These are phyloP conservation scores for Lacanobia wlatinum DNA, from an alignment of 2,888 invertebrate species.

Conservation along the genomic window DNA sequence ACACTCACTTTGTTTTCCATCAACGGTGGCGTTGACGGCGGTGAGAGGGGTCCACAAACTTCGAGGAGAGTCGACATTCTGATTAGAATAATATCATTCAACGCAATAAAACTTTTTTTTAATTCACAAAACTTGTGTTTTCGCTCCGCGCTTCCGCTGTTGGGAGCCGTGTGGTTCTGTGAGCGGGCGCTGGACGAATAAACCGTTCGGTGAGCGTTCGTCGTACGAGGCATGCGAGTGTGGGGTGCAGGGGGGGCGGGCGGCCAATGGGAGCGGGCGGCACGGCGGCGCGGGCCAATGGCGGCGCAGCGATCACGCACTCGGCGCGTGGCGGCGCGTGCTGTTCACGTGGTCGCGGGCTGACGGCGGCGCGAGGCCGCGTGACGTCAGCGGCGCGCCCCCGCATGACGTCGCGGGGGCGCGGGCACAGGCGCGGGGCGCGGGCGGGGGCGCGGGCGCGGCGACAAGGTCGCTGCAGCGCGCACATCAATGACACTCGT, in stretches of 20 bases:
- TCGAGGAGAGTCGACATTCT: constrained; percentile 87
- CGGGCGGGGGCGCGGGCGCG: constrained; percentile 75
- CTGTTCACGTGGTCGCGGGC: constrained; percentile 96
- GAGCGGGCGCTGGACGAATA: constrained; percentile 88
- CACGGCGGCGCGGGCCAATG: constrained; percentile 93
- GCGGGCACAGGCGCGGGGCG: constrained; percentile 61
- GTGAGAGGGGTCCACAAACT: constrained; percentile 92
- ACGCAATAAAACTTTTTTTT: constrained; percentile 85
- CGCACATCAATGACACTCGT: constrained; percentile 70
- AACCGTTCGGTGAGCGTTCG: constrained; percentile 84
- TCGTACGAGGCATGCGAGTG: constrained; percentile 90
- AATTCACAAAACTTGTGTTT: constrained; percentile 87
- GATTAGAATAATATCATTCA: constrained; percentile 81
- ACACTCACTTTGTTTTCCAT: constrained; percentile 90
- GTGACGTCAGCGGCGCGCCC: constrained; percentile 92
- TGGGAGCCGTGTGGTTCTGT: constrained; percentile 86
- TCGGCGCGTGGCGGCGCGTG: constrained; percentile 94
- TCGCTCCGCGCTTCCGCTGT: constrained; percentile 74
- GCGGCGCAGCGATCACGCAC: constrained; percentile 92
- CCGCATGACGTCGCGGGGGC: constrained; percentile 83
- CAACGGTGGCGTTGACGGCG: constrained; percentile 94
- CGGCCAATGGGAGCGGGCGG: constrained; percentile 93
- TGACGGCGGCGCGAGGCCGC: constrained; percentile 91
- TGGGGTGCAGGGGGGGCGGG: constrained; percentile 92
- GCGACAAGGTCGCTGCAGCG: constrained; percentile 80